Base-by-base conservation (phyloP, 2,888 invertebrate genomes). In the Boloria selene region DNA sequence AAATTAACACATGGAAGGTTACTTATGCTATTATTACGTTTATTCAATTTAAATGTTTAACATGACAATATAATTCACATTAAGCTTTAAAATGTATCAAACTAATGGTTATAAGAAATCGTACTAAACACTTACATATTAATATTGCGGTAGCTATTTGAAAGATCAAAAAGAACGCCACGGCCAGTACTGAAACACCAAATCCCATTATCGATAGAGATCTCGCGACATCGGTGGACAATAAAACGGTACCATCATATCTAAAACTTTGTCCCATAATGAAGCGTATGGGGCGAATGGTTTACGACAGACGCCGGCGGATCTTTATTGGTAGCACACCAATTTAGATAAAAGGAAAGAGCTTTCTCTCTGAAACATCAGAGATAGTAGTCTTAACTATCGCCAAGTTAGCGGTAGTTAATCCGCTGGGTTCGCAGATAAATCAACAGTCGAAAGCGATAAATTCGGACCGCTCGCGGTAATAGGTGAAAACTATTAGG, bases 281-380 rank as follows among this genome's bases (percentile, higher is more conserved):
- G 91, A 91, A 92, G 87, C 92, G 91, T 92, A 92, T 91, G 91
- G 90, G 90, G 87, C 84, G 87, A 86, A 88, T 90, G 90, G 86
- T 92, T 92, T 92, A 92, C 92, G 92, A 92, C 90, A 86, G 87
- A 84, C 85, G 88, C 86, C 88, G 87, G 82, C 85, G 89, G 83
- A 90, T 92, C 91, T 92, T 92, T 91, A 92, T 92, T 91, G 91
- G 90, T 88, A 87, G 86, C 87, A 84, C 86, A 91, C 92, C 91
- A 92, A 92, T 92, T 92, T 92, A 92, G 92, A 92, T 92, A 92
- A 92, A 92, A 92, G 92, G 90, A 90, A 89, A 89, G 90, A 88
- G 89, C 89, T 90, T 88, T 87, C 83, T 83, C 86, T 85, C 88
- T 87, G 90, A 86, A 89, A 90, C 88, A 89, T 89, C 88, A 88